Base-by-base conservation (phyloP, 2,888 invertebrate genomes). In the Phasia obesa region DNA sequence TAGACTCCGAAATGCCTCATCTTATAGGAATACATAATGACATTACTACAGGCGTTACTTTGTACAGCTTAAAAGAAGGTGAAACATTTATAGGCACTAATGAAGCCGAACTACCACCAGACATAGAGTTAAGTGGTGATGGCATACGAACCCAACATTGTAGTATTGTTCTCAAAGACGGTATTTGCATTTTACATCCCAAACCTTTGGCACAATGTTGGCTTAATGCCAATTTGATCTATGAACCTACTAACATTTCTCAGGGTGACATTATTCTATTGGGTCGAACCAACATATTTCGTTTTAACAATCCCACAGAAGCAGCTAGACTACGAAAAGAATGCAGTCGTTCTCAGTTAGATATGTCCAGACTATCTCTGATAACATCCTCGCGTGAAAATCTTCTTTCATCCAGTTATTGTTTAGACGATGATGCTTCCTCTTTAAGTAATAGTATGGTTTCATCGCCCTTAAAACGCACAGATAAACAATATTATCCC, bases 1-100 rank as follows among this genome's bases (percentile, higher is more conserved):
- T 97, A 62, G 97, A 97, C 90, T 97, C 97, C 0, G 97, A 97
- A 88, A 95, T 96, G 93, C 98, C 98, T 0, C 98, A 98, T 92
- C 93, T 98, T 5, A 96, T 98, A 65, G 97, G 97, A 38, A 97
- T 98, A 85, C 97, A 97, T 88, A 97, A 97, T 88, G 97, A 98
- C 90, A 93, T 97, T 57, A 97, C 96, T 78, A 98, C 98, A 0
- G 98, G 98, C 0, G 97, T 98, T 31, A 97, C 97, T 0, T 92
- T 98, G 0, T 98, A 97, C 89, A 97, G 97, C 91, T 92, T 98
- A 25, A 97, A 97, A 94, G 97, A 97, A 89, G 97, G 97, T 5
- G 95, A 95, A 90, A 97, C 97, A 0, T 93, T 94, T 81, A 96
- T 98, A 79, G 97, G 97, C 71, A 95, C 95, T 13, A 96, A 95